These are phyloP conservation scores for Eulimnadia texana DNA, from an alignment of 1,140 invertebrate genomes.

Conservation along the genomic window DNA sequence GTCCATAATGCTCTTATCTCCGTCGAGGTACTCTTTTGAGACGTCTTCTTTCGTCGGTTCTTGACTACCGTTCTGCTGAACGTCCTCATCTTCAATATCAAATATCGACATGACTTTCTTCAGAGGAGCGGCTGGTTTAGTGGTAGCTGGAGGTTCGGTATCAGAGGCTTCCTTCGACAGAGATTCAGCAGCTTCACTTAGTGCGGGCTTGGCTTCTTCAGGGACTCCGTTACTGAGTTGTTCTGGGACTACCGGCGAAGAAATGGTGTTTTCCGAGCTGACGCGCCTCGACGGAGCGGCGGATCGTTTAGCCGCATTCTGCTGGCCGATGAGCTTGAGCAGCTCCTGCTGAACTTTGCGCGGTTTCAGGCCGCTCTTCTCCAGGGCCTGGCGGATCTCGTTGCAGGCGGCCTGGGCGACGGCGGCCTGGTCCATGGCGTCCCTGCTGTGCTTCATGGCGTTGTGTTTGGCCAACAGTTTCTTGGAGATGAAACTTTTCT, in stretches of 20 bases:
- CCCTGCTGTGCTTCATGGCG: constrained; percentile 10
- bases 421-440: constrained; percentile 2
- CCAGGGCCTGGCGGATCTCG: constrained; percentile 2
- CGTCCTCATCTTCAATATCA: constrained; percentile 17
- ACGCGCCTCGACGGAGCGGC: constrained; percentile 9
- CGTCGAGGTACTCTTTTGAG: not conserved
- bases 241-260: not conserved
- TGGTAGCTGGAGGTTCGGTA: not conserved
- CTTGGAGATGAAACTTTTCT: constrained; percentile 61
- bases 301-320: constrained; percentile 12
- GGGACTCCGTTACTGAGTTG: not conserved
- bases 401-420: not conserved
- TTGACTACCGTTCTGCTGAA: not conserved
- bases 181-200: not conserved
- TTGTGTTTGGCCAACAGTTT: constrained; percentile 54
- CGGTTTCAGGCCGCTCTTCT: constrained; percentile 7
- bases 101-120: constrained; percentile 13
- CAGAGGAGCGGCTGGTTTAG: not conserved
- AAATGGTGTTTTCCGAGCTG: constrained; percentile 3
- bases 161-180: not conserved
- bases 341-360: constrained; percentile 14
- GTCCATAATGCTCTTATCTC: not conserved
- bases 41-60: not conserved
- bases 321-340: constrained; percentile 12
- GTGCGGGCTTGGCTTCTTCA: not conserved